These are phyloP conservation scores for Mycteria americana DNA, from an alignment of 2,797 vertebrate genomes.

Conservation along the genomic window DNA sequence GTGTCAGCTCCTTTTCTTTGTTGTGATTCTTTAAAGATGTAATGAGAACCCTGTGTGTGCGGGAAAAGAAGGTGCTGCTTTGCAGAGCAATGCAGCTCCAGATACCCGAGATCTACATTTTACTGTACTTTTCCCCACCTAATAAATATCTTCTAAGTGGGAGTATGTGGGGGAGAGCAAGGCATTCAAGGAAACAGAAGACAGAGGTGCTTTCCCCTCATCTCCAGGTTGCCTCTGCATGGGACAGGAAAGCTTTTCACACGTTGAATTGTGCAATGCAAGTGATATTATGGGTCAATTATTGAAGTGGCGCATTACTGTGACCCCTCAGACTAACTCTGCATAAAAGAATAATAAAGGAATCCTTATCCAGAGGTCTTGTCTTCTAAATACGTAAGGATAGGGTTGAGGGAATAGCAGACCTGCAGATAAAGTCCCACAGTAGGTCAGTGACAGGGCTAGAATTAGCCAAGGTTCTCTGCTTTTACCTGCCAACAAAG, in stretches of 20 bases:
- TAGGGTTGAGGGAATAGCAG: not conserved
- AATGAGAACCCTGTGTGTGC: not conserved
- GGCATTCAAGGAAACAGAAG: not conserved
- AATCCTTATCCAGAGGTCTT: not conserved
- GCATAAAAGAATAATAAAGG: not conserved
- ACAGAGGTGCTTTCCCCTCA: not conserved
- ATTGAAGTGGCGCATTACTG: not conserved
- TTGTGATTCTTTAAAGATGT: constrained; percentile 19
- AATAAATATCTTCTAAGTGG: not conserved
- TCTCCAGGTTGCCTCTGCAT: not conserved
- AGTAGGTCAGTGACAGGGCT: not conserved
- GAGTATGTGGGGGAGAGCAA: not conserved
- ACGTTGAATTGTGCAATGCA: not conserved
- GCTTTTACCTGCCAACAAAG: not conserved
- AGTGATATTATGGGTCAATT: not conserved
- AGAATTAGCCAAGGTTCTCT: not conserved
- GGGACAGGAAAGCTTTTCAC: not conserved
- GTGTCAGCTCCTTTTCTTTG: constrained; percentile 58
- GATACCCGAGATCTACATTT: not conserved
- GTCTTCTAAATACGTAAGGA: not conserved
- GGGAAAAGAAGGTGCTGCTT: not conserved
- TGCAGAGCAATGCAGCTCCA: not conserved
- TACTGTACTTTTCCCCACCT: not conserved
- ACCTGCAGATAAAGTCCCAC: not conserved
- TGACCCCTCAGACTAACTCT: not conserved